Conservation (phyloP, 2,797 vertebrate genomes). For the Lagothrix lagotricha region DNA sequence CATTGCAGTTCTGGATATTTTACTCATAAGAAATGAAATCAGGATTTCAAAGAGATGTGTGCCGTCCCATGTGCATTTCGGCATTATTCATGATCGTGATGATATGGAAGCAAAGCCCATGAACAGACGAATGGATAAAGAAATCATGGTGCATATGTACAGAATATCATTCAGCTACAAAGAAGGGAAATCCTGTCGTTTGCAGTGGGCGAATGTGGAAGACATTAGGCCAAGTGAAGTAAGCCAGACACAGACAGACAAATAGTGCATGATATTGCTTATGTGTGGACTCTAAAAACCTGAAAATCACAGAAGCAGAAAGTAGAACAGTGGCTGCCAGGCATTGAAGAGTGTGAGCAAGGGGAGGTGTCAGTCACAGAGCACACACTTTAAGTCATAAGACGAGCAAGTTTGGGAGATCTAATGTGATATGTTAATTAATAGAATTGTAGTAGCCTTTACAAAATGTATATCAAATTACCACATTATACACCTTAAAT, state of each 20-base stretch:
- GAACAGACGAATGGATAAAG: neutral
- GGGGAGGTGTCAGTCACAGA: rapidly evolving
- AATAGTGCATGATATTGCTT: neutral
- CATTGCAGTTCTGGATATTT: neutral
- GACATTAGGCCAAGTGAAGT: neutral
- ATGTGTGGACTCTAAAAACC: neutral
- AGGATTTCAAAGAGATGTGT: neutral
- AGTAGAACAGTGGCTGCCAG: rapidly evolving
- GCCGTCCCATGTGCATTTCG: neutral
- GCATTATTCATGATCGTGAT: neutral
- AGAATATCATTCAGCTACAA: neutral
- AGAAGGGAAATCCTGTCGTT: neutral
- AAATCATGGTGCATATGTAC: neutral
- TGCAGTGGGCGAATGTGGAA: neutral
- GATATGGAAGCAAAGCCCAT: neutral
- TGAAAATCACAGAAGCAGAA: neutral
- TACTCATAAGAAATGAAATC: neutral
- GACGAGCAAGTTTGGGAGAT: neutral
- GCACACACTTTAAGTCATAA: neutral
- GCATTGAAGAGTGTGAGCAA: rapidly evolving
- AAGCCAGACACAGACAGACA: neutral
- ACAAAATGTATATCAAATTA: neutral
- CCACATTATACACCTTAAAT: neutral
- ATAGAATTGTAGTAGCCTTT: too few species aligned
- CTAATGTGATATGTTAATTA: rapidly evolving